Evolutionary conservation across 2,888 invertebrate genomes (phyloP), one percentile per base, ranked within the genome.

Genomic region (Apotomis capreana): DNA sequence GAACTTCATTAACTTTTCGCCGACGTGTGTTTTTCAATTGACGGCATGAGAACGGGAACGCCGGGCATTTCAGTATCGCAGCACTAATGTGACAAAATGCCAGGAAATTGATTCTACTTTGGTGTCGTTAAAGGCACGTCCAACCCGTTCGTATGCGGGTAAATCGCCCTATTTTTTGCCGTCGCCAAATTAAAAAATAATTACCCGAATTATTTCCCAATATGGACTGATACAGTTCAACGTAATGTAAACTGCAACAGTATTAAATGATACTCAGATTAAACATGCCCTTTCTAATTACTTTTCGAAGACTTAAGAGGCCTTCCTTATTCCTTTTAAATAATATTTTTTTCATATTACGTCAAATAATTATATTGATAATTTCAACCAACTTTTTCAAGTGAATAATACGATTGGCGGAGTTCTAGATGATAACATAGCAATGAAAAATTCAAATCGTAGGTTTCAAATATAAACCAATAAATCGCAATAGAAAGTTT

Each of bases 1-100:
- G 87, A 88, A 89, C 90, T 91, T 91, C 89, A 92, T 92, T 92
- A 91, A 83, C 76, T 86, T 85, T 81, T 80, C 84, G 79, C 77
- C 83, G 86, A 80, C 80, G 80, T 79, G 78, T 78, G 81, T 87
- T 89, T 89, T 90, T 89, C 83, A 86, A 83, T 84, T 81, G 83
- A 80, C 81, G 78, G 78, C 84, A 84, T 86, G 87, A 83, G 88
- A 88, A 87, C 77, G 79, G 75, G 82, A 82, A 79, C 87, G 82
- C 73, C 74, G 80, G 81, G 83, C 77, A 89, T 88, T 85, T 88
- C 87, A 85, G 87, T 84, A 83, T 79, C 76, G 76, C 78, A 78
- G 81, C 80, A 74, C 79, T 78, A 80, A 85, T 89, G 88, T 85
- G 85, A 87, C 85, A 86, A 86, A 86, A 84, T 80, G 83, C 78